Percentiles rank a stretch among this genome's conserved stretches.
These are phyloP conservation scores for Mugil cephalus DNA, from an alignment of 2,113 vertebrate species.

Conservation along the genomic window DNA sequence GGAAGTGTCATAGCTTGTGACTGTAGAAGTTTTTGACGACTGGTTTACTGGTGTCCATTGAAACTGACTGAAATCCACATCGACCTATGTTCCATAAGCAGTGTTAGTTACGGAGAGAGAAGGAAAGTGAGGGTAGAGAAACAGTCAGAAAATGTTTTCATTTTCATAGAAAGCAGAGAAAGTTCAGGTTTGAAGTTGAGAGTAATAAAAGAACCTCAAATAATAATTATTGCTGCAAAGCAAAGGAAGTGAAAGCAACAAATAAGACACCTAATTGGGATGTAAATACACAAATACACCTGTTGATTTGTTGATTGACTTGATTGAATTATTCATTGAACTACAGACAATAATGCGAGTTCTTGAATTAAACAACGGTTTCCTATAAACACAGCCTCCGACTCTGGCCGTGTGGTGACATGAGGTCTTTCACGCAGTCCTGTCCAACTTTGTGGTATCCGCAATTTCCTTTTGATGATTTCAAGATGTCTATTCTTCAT, in stretches of 20 bases:
- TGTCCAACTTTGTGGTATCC: conserved; percentile 33
- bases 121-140: conserved; percentile 54
- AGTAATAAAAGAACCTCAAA: not conserved
- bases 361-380: conserved; percentile 6
- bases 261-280: conserved; percentile 13
- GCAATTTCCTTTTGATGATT: conserved; percentile 53
- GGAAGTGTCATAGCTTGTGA: conserved; percentile 72
- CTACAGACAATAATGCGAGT: conserved; percentile 4
- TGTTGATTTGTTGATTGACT: conserved; percentile 25
- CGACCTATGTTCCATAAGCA: conserved; percentile 79
- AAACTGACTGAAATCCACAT: conserved; percentile 87
- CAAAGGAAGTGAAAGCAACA: not conserved
- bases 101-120: conserved; percentile 46
- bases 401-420: conserved; percentile 27
- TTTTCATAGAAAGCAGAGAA: conserved; percentile 9
- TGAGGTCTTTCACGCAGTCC: conserved; percentile 38
- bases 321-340: conserved; percentile 39
- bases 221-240: not conserved
- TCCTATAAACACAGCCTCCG: conserved; percentile 2
- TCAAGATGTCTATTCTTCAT: conserved; percentile 45
- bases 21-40: conserved; percentile 74
- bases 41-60: conserved; percentile 80
- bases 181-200: conserved; percentile 7
- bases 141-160: conserved; percentile 13
- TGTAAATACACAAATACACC: conserved; percentile 31